Percentiles rank a stretch among this genome's conserved stretches.
These are phyloP conservation scores for Alces alces DNA, from an alignment of 2,113 vertebrate species.

Conservation along the genomic window DNA sequence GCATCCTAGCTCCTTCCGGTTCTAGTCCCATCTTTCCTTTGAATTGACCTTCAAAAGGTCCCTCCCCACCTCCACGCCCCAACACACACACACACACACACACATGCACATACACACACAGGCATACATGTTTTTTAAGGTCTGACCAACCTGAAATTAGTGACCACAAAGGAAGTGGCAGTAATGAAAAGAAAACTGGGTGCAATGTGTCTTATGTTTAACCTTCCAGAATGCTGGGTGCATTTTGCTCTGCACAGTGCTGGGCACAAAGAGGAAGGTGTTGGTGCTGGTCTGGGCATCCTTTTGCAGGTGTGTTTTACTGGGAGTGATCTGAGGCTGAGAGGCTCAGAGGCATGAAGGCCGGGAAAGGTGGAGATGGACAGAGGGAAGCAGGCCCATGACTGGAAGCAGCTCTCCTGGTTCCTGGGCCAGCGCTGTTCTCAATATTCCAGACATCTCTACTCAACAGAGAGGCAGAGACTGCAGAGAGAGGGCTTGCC, in stretches of 20 bases:
- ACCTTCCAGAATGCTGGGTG: not conserved
- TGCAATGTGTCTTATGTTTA: not conserved
- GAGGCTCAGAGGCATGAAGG: not conserved
- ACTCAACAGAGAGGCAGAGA: not conserved
- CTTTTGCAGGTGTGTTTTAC: not conserved
- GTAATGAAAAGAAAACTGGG: not conserved
- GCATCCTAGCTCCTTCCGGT: not conserved
- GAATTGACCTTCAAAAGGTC: not conserved
- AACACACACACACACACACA: not conserved
- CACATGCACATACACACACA: not conserved
- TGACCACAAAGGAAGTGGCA: not conserved
- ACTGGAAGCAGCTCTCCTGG: not conserved
- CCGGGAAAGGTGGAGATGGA: not conserved
- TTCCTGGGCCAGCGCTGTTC: not conserved
- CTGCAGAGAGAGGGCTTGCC: not conserved
- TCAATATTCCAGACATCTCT: not conserved
- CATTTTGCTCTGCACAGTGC: not conserved
- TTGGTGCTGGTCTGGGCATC: not conserved
- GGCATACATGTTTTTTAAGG: not conserved
- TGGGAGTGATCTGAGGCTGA: not conserved
- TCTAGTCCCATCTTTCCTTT: slow-evolving; percentile 2
- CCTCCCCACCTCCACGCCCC: no score
- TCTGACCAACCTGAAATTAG: slow-evolving; percentile 33
- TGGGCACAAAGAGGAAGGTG: not conserved
- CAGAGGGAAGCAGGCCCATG: not conserved